Evolutionary conservation across 2,888 invertebrate species (phyloP).

Genomic region (Dendrolimus pini): DNA sequence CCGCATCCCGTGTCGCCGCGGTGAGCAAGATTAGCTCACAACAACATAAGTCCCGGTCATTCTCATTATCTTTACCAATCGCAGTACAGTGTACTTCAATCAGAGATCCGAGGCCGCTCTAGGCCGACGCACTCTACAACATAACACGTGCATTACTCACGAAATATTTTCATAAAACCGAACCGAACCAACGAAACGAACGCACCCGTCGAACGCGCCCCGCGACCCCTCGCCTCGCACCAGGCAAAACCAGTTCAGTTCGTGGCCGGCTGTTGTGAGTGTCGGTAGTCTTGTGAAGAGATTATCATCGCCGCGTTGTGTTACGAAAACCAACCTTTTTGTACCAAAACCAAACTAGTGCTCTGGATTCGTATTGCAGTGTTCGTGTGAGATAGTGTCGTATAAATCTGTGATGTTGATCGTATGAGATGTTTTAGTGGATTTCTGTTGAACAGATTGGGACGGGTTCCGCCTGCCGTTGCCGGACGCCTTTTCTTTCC

Average conservation of each 20-base stretch:
- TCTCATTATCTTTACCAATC: conserved; percentile 50
- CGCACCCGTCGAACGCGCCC: conserved; percentile 56
- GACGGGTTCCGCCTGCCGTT: conserved; percentile 58
- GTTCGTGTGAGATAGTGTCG: conserved; percentile 67
- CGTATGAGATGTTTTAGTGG: conserved; percentile 58
- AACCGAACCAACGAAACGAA: conserved; percentile 55
- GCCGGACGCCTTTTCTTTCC: conserved; percentile 69
- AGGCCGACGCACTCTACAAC: conserved; percentile 69
- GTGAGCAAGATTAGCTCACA: conserved; percentile 7
- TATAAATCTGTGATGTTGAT: conserved; percentile 64
- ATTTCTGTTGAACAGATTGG: conserved; percentile 66
- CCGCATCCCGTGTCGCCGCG: conserved; percentile 14
- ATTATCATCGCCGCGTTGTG: conserved; percentile 48
- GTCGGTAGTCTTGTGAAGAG: conserved; percentile 43
- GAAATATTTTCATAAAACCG: conserved; percentile 76
- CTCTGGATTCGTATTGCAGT: conserved; percentile 64
- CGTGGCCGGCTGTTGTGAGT: conserved; percentile 69
- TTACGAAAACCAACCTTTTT: conserved; percentile 66
- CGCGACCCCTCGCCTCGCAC: conserved; percentile 32
- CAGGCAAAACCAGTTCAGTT: conserved; percentile 71
- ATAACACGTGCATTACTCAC: conserved; percentile 77
- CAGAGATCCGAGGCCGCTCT: conserved; percentile 65
- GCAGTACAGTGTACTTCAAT: conserved; percentile 55
- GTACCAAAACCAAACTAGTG: conserved; percentile 66
- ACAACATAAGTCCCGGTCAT: conserved; percentile 22